A percentile compares a stretch with the other conserved stretches of the same genome.
Conservation (phyloP, 2,888 invertebrate species). For the Monopis laevigella region DNA sequence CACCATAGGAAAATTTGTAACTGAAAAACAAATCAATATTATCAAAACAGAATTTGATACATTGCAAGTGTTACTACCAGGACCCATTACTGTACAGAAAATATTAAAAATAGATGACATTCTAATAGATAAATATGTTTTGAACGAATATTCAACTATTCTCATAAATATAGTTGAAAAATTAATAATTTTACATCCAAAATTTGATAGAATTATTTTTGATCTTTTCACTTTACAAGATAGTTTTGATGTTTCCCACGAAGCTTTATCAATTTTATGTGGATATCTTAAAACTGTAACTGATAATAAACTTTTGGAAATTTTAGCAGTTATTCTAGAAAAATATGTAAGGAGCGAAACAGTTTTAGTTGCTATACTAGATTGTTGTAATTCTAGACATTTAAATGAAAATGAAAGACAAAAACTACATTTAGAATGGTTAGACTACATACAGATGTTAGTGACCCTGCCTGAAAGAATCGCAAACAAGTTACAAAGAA, state of each 20-base stretch:
- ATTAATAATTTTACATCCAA: slow-evolving; percentile 69
- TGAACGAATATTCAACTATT: slow-evolving; percentile 56
- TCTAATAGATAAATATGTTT: slow-evolving; percentile 32
- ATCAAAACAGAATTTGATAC: slow-evolving; percentile 25
- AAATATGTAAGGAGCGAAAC: slow-evolving; percentile 65
- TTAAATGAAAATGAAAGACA: slow-evolving; percentile 24
- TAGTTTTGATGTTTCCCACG: slow-evolving; percentile 45
- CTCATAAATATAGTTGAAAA: slow-evolving; percentile 53
- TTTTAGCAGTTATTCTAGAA: slow-evolving; percentile 48
- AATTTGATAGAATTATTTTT: slow-evolving; percentile 44
- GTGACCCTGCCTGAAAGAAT: slow-evolving; percentile 75
- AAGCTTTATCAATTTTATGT: slow-evolving; percentile 53
- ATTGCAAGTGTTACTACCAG: slow-evolving; percentile 46
- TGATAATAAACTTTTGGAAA: slow-evolving; percentile 31
- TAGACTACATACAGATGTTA: slow-evolving; percentile 68
- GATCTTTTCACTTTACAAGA: slow-evolving; percentile 66
- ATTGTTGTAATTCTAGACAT: slow-evolving; percentile 30
- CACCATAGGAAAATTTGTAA: slow-evolving; percentile 32
- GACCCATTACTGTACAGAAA: slow-evolving; percentile 73
- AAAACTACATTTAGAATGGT: slow-evolving; percentile 40
- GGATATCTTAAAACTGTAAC: slow-evolving; percentile 52
- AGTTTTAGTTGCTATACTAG: slow-evolving; percentile 58
- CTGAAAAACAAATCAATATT: slow-evolving; percentile 31
- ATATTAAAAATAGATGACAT: slow-evolving; percentile 59
- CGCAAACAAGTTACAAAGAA: slow-evolving; percentile 71